A percentile compares a stretch with the other conserved stretches of the same genome.
Evolutionary conservation across 92 coral and sea anemone genomes (phyloP).

Genomic region (Paragorgia papillata): DNA sequence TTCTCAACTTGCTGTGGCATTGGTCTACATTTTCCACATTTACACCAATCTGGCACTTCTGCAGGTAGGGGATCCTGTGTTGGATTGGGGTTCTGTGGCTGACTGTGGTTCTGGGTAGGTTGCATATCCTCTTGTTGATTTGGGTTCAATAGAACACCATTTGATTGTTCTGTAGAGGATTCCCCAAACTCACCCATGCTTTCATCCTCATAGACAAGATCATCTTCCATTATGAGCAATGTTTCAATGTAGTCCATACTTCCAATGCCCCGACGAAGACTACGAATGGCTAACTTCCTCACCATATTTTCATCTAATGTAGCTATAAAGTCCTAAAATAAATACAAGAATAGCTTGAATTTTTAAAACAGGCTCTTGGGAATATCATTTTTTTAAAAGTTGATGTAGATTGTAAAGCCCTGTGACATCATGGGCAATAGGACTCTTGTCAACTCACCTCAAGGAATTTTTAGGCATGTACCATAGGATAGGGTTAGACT

Average conservation of each 20-base stretch:
- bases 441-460: too few species aligned
- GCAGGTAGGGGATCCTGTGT: too few species aligned
- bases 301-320: not conserved
- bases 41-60: constrained; percentile 44
- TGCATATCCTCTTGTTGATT: too few species aligned
- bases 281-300: constrained; percentile 5
- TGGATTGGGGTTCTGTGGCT: too few species aligned
- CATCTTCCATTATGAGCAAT: constrained; percentile 10
- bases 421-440: too few species aligned
- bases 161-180: not conserved
- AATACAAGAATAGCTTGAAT: not conserved
- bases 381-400: too few species aligned
- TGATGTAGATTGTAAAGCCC: too few species aligned
- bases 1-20: constrained; percentile 44
- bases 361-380: not conserved
- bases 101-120: too few species aligned
- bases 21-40: constrained; percentile 39
- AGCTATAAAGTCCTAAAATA: too few species aligned
- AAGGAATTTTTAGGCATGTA: too few species aligned
- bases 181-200: constrained; percentile 12
- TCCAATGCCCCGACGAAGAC: constrained; percentile 12
- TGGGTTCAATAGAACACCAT: too few species aligned
- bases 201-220: not conserved
- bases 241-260: constrained; percentile 5
- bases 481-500: too few species aligned